Percentiles rank a stretch among this genome's conserved stretches.
Conservation (phyloP, 2,113 vertebrate genomes). For the Mormoops blainvillei region DNA sequence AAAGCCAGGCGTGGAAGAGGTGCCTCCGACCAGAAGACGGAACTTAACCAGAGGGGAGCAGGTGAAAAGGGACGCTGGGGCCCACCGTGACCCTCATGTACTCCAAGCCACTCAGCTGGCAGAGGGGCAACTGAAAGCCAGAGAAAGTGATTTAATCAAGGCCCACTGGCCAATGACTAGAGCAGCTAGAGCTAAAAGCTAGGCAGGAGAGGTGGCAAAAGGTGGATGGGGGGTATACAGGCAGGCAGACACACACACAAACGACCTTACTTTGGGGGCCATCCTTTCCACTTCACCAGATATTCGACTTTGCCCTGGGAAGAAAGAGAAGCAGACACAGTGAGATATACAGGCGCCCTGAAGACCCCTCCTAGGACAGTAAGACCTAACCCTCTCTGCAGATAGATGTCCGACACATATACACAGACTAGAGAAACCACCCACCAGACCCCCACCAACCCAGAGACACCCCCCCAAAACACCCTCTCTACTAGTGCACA, state of each 20-base stretch:
- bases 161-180: neutral
- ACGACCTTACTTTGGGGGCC: constrained; percentile 95
- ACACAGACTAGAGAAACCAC: neutral
- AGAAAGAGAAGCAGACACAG: constrained; percentile 59
- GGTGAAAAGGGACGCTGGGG: neutral
- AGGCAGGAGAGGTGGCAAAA: neutral
- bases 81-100: neutral
- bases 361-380: no score
- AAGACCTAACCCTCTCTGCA: neutral
- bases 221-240: neutral
- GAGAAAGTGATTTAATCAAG: neutral
- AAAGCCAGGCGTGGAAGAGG: neutral
- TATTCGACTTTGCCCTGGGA: constrained; percentile 97
- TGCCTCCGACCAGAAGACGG: neutral
- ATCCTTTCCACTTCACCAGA: constrained; percentile 99
- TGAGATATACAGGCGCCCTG: neutral
- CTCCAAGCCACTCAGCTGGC: neutral
- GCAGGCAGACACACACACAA: neutral
- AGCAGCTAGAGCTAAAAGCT: neutral
- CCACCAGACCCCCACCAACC: neutral
- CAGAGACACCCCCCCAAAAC: neutral
- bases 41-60: neutral
- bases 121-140: neutral
- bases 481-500: neutral
- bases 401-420: neutral